Base-by-base conservation (phyloP, 2,888 invertebrate genomes). In the Galerucella nymphaeae region DNA sequence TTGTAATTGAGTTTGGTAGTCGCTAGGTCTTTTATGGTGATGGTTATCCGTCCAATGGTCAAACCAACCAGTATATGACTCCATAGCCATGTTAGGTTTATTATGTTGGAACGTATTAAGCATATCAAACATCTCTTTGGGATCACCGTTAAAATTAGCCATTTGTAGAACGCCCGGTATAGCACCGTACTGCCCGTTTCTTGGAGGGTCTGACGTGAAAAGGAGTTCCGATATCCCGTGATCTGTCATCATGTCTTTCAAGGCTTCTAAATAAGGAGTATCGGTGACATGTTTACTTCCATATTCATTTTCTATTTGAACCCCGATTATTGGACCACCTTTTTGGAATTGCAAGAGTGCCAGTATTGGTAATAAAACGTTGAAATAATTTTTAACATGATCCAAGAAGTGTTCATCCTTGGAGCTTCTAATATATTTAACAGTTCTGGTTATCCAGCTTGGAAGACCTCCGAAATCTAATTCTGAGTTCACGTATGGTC, bases 271-370 rank as follows among this genome's bases (percentile, higher is more conserved):
- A 81, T 90, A 90, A 13, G 80, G 78, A 2, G 76, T 75, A 48
- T 80, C 80, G 77, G 77, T 88, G 76, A 86, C 85, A 38, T 81
- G 77, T 5, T 78, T 78, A 41, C 95, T 95, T 3, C 97, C 97
- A 80, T 97, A 97, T 84, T 98, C 97, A 85, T 99, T 99, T 88
- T 98, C 98, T 23, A 96, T 90, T 79, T 96, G 96, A 50, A 96
- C 92, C 88, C 94, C 92, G 72, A 96, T 94, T 42, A 96, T 91
- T 0, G 96, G 95, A 0, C 96, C 96, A 0, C 96, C 96, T 81
- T 94, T 94, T 53, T 88, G 89, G 80, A 91, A 90, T 18, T 91
- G 87, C 14, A 88, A 85, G 1, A 88, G 88, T 14, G 87, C 83
- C 1, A 91, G 78, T 72, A 84, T 86, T 2, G 87, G 84, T 63